A percentile compares a stretch with the other conserved stretches of the same genome.
These are phyloP conservation scores for Epinephelus coioides DNA, from an alignment of 2,797 vertebrate species.

Conservation along the genomic window DNA sequence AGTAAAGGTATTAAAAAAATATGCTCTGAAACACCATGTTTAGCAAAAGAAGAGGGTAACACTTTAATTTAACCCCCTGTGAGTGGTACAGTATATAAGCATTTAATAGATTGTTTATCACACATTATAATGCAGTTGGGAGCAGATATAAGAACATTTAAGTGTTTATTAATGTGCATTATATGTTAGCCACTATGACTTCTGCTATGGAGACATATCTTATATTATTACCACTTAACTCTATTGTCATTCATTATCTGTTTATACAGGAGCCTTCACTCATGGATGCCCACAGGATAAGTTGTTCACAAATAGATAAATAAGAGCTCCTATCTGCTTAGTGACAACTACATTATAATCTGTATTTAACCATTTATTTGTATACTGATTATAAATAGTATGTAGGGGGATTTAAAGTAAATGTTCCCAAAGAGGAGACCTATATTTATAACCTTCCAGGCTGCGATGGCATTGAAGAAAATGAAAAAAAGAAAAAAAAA, in stretches of 20 bases:
- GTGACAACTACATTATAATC: not conserved
- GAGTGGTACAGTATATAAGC: not conserved
- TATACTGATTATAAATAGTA: not conserved
- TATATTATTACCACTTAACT: not conserved
- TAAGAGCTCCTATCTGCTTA: not conserved
- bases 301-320: not conserved
- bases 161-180: not conserved
- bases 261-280: constrained; percentile 3
- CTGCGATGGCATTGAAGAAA: constrained; percentile 9
- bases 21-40: not conserved
- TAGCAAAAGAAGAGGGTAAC: not conserved
- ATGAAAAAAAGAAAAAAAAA: not conserved
- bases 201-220: not conserved
- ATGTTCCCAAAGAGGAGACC: not conserved
- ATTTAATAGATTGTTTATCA: not conserved
- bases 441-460: constrained; percentile 13
- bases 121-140: not conserved
- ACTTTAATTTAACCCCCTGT: not conserved
- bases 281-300: not conserved
- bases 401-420: not conserved
- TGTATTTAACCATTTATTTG: not conserved
- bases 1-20: not conserved
- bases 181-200: not conserved
- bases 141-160: not conserved
- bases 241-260: not conserved